These are phyloP conservation scores for Drosophila fulvimacula DNA, from an alignment of 2,888 invertebrate species.

Conservation along the genomic window DNA sequence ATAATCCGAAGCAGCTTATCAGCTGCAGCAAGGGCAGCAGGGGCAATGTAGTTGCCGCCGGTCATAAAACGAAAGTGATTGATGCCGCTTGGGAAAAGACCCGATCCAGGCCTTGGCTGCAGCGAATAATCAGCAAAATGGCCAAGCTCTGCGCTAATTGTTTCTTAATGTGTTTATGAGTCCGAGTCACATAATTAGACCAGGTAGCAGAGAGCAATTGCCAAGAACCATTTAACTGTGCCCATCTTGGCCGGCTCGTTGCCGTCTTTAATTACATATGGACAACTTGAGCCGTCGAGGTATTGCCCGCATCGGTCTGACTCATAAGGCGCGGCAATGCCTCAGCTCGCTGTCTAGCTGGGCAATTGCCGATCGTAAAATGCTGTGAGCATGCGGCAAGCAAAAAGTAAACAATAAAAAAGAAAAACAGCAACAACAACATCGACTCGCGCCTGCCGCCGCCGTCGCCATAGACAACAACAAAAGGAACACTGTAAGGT, in stretches of 20 bases:
- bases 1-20: constrained; percentile 37
- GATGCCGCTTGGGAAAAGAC: constrained; percentile 31
- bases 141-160: constrained; percentile 59
- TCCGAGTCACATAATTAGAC: constrained; percentile 23
- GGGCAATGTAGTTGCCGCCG: constrained; percentile 31
- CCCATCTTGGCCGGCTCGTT: constrained; percentile 1
- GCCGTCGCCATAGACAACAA: constrained; percentile 26
- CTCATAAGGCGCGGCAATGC: constrained; percentile 49
- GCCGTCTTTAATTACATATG: constrained; percentile 48
- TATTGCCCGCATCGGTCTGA: constrained; percentile 47
- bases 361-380: constrained; percentile 63
- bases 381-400: constrained; percentile 31
- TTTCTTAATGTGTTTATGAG: constrained; percentile 71
- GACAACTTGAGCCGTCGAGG: constrained; percentile 15
- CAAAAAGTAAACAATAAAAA: constrained; percentile 36
- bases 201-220: constrained; percentile 17
- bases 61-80: constrained; percentile 72
- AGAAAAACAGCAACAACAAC: constrained; percentile 33
- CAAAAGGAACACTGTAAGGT: constrained; percentile 64
- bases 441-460: constrained; percentile 45
- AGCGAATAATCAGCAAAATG: constrained; percentile 41
- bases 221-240: constrained; percentile 38
- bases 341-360: constrained; percentile 27
- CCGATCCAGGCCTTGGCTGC: constrained; percentile 22
- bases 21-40: constrained; percentile 18